phyloP scores from a whole-genome alignment of 2,888 invertebrate genomes.

The Serripes groenlandicus region DNA sequence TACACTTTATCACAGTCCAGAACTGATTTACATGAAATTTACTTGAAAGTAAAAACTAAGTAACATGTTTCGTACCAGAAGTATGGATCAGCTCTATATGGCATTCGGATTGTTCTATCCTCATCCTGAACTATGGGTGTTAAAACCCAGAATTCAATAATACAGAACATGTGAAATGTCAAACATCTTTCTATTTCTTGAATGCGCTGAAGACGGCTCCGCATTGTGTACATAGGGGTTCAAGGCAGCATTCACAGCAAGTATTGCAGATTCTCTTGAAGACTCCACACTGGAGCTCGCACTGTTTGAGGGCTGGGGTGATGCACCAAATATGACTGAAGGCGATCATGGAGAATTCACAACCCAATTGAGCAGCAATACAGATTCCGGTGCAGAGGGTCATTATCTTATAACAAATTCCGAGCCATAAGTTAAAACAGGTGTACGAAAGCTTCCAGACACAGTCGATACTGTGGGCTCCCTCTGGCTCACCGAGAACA shows the following conservation, averaged over 20 bases:
- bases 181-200: constrained; percentile 37
- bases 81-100: too few species aligned
- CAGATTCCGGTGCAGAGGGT: constrained; percentile 91
- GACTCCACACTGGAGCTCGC: constrained; percentile 88
- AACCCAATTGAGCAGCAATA: constrained; percentile 89
- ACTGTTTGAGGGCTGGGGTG: constrained; percentile 90
- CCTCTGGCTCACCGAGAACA: constrained; percentile 77
- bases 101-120: not conserved
- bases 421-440: constrained; percentile 90
- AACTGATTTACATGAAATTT: too few species aligned
- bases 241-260: constrained; percentile 39
- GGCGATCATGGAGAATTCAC: constrained; percentile 88
- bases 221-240: constrained; percentile 46
- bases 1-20: too few species aligned
- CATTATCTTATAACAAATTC: constrained; percentile 91
- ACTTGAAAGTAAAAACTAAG: too few species aligned
- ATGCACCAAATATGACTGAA: constrained; percentile 91
- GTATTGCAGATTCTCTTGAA: constrained; percentile 62
- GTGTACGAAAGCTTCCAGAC: constrained; percentile 90
- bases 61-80: too few species aligned
- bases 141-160: not conserved
- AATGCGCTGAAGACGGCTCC: constrained; percentile 45
- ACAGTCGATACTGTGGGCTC: constrained; percentile 88
- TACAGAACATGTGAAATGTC: not conserved
- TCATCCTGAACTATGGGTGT: not conserved